These are phyloP conservation scores for Onychorhynchus coronatus DNA, from an alignment of 2,113 vertebrate species.

Conservation along the genomic window DNA sequence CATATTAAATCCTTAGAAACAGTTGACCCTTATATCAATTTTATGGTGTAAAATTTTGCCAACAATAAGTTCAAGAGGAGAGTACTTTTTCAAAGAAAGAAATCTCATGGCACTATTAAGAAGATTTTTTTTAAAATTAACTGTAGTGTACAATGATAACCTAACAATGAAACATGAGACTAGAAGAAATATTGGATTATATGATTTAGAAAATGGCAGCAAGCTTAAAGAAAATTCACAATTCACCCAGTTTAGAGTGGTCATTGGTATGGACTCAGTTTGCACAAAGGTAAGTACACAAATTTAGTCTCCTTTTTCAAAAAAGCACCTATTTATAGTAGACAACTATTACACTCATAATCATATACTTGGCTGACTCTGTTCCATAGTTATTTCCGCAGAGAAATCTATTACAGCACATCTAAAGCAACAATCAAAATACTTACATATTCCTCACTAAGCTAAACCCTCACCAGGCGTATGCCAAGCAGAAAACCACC, in stretches of 20 bases:
- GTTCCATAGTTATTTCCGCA: not conserved
- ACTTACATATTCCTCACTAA: not conserved
- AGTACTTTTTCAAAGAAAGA: not conserved
- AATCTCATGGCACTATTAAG: not conserved
- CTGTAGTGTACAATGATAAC: not conserved
- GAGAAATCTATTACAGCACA: not conserved
- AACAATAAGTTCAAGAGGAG: not conserved
- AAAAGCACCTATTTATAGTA: not conserved
- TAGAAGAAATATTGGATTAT: not conserved
- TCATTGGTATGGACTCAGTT: not conserved
- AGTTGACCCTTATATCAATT: not conserved
- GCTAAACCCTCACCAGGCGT: not conserved
- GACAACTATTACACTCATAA: not conserved
- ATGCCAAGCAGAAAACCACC: not conserved
- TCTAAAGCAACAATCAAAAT: not conserved
- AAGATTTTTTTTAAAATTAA: not conserved
- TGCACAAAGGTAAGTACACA: not conserved
- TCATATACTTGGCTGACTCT: not conserved
- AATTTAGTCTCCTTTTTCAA: not conserved
- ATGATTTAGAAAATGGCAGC: not conserved
- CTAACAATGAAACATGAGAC: not conserved
- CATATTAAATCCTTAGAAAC: not conserved
- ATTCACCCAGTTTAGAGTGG: not conserved
- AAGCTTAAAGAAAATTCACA: not conserved
- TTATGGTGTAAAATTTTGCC: not conserved